Evolutionary conservation across 2,113 vertebrate genomes (phyloP), one percentile per base, ranked within the genome.

Genomic region (Astur gentilis): DNA sequence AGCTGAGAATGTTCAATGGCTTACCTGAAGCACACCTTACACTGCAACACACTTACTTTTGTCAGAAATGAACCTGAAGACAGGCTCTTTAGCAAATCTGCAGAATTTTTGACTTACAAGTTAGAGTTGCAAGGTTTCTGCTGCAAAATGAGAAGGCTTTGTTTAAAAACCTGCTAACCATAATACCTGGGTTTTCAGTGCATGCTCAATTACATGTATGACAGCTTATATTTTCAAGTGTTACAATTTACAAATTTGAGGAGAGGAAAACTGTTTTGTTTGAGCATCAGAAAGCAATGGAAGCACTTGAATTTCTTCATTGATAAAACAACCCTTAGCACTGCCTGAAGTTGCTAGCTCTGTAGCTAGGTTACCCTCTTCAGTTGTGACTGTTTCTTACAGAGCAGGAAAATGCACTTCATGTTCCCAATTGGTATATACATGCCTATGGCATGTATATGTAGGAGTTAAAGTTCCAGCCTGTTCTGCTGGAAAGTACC

Each of bases 401-500:
- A n/a, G 47, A 62, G 40, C 32, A 32, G 36, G 54, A 32, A 57
- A 57, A 64, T 17, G 14, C 44, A 58, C 14, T 45, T 49, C 5
- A 7, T 29, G 40, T 60, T 85, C 40, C 61, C 52, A 27, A 5
- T 4, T 10, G 64, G 26, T 47, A 54, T 10, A 34, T n/a, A 9
- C 58, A 29, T 42, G 42, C n/a, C 26, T 76, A 2, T 0, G 1
- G 26, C 16, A 4, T 14, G 26, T 61, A 1, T 27, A 9, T 12
- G 13, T 27, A 44, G 27, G 31, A 55, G 58, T 77, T 58, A 4
- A 52, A 70, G 49, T 47, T 65, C n/a, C 36, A 64, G 36, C 34
- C 22, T 73, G 9, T 66, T 87, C 17, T 73, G 40, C 54, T 62
- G 67, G 72, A 72, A 44, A 78, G 57, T 50, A 36, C 10, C 11